Evolutionary conservation across 2,888 invertebrate species (phyloP), one percentile per base, ranked within the genome.

Genomic region (Yponomeuta sedellus): DNA sequence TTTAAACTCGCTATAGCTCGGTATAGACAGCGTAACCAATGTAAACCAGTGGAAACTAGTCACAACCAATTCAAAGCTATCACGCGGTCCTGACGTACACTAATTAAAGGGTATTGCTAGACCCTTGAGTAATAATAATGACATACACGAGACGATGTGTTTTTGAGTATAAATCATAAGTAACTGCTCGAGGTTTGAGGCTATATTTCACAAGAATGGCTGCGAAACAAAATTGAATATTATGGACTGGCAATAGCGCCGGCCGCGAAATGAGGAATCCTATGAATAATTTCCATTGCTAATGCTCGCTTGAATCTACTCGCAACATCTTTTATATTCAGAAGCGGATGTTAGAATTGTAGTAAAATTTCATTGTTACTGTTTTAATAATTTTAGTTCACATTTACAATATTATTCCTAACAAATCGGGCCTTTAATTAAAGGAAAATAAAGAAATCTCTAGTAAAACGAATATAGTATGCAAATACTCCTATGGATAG

Each of bases 141-240:
- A 34, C 20, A 28, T 19, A 64, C 56, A 22, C 64, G 16, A 10
- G 12, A 70, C 73, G 71, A 71, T 71, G 76, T 75, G 73, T 75
- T 74, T 75, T 67, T 72, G 70, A 74, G 76, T 78, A 65, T 81
- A 81, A 80, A 82, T 82, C 76, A 72, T 69, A 71, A 69, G 74
- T 73, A 78, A 76, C 72, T 75, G 74, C 70, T 73, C 72, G n/a
- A 64, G 70, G 63, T 66, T 70, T 72, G 73, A 70, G 71, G 44
- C 16, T 74, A 76, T 83, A 83, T 84, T 77, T 84, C 82, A 83
- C 80, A 76, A 75, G 70, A 82, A 84, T 77, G 79, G 79, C 80
- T 76, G 66, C 77, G 76, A 76, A 77, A 77, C 79, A 77, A 77
- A 84, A 85, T 84, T 80, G 80, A 80, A 81, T 79, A 75, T 75